Conservation (phyloP, 1,140 invertebrate genomes). For the Bombus superbus region DNA sequence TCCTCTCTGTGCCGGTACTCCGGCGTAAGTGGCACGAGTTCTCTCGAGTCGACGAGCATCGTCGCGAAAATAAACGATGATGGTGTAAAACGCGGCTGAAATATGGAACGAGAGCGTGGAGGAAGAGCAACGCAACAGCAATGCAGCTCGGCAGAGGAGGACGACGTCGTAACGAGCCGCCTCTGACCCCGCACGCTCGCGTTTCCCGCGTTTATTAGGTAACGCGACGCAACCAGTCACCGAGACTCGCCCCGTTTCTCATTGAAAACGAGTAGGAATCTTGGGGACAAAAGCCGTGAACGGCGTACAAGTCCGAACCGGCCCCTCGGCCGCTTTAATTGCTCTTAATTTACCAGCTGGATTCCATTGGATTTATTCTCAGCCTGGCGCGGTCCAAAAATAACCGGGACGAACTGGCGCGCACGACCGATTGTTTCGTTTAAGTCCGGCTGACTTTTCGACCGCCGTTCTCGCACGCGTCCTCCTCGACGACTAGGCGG, state of each 20-base stretch:
- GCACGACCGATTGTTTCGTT: slow-evolving; percentile 56
- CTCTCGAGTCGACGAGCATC: slow-evolving; percentile 43
- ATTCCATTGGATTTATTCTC: slow-evolving; percentile 74
- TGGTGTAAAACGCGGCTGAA: slow-evolving; percentile 29
- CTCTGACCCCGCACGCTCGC: slow-evolving; percentile 55
- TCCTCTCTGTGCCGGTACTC: neutral
- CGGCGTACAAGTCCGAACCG: slow-evolving; percentile 35
- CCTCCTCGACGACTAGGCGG: neutral
- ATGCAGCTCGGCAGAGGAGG: neutral
- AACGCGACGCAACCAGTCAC: slow-evolving; percentile 37
- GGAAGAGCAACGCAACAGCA: neutral
- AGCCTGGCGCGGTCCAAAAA: slow-evolving; percentile 66
- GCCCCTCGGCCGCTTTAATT: slow-evolving; percentile 69
- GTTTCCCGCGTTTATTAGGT: slow-evolving; percentile 68
- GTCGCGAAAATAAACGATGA: slow-evolving; percentile 36
- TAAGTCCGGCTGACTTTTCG: slow-evolving; percentile 52
- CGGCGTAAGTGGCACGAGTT: slow-evolving; percentile 21
- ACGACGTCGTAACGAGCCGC: slow-evolving; percentile 25
- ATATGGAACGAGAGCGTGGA: slow-evolving; percentile 33
- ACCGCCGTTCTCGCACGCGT: neutral
- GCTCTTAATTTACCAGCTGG: slow-evolving; percentile 71
- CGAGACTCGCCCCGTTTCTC: slow-evolving; percentile 38
- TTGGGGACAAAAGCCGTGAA: slow-evolving; percentile 59
- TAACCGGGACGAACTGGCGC: slow-evolving; percentile 58
- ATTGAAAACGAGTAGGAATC: slow-evolving; percentile 51